Evolutionary conservation across 2,888 invertebrate genomes (phyloP).

Genomic region (Bombylius major): DNA sequence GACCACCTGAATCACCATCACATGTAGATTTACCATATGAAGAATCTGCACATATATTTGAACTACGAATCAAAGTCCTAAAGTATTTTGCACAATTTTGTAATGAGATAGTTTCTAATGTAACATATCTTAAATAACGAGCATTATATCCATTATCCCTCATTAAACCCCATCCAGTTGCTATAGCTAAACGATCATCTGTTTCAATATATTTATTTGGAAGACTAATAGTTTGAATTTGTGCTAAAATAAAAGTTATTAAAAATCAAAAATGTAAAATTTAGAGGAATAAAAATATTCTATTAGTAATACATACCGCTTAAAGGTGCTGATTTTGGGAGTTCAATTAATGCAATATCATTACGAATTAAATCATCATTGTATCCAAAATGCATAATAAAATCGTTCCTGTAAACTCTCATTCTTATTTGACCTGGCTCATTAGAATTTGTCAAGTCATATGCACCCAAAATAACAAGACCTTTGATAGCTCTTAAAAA

Average conservation of each 20-base stretch:
- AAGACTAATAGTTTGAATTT: not conserved
- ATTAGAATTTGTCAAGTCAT: no score
- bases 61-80: not conserved
- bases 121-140: not conserved
- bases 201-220: not conserved
- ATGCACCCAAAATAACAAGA: no score
- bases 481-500: no score
- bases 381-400: not conserved
- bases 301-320: no score
- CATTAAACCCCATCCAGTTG: slow-evolving; percentile 3
- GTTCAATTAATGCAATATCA: not conserved
- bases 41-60: not conserved
- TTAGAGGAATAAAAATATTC: not conserved
- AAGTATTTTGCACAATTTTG: not conserved
- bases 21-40: not conserved
- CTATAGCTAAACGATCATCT: not conserved
- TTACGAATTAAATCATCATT: not conserved
- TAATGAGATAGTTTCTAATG: not conserved
- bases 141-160: not conserved
- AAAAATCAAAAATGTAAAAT: not conserved
- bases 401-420: not conserved
- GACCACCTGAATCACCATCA: slow-evolving; percentile 3
- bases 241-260: no score
- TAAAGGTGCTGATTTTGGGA: not conserved
- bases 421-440: not conserved